Evolutionary conservation across 1,140 invertebrate genomes (phyloP).

Genomic region (Centruroides vittatus): DNA sequence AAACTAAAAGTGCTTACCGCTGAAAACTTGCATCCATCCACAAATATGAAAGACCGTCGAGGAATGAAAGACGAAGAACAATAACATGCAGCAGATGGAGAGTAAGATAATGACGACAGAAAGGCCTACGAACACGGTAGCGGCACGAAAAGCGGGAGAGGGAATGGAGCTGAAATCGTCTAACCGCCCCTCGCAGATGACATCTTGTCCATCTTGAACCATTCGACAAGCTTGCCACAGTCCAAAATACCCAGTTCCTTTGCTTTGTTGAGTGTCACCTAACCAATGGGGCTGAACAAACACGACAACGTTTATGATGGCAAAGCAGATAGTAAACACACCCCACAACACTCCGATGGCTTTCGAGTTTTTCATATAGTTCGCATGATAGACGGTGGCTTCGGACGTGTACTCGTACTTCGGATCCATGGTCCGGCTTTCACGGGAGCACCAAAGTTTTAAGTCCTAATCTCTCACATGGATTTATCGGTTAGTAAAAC

Average conservation of each 20-base stretch:
- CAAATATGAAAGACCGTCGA: slow-evolving; percentile 85
- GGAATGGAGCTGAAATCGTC: slow-evolving; percentile 59
- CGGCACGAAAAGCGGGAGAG: slow-evolving; percentile 56
- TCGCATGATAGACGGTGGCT: slow-evolving; percentile 51
- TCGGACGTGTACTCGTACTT: slow-evolving; percentile 16
- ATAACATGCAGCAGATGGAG: slow-evolving; percentile 70
- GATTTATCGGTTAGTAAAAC: no score
- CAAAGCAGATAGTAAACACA: slow-evolving; percentile 88
- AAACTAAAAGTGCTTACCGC: slow-evolving; percentile 47
- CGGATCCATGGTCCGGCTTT: slow-evolving; percentile 1
- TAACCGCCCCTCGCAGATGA: slow-evolving; percentile 62
- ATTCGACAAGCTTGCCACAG: slow-evolving; percentile 70
- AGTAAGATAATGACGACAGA: slow-evolving; percentile 69
- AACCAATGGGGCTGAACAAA: slow-evolving; percentile 94
- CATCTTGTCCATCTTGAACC: slow-evolving; percentile 27
- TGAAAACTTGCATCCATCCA: slow-evolving; percentile 82
- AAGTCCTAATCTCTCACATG: no score
- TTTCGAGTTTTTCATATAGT: slow-evolving; percentile 87
- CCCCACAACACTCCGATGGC: slow-evolving; percentile 94
- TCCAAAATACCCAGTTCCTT: slow-evolving; percentile 77
- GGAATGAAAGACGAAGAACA: slow-evolving; percentile 89
- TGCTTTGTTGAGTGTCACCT: slow-evolving; percentile 55
- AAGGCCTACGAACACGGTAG: slow-evolving; percentile 74
- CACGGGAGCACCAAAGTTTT: no score
- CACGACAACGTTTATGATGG: slow-evolving; percentile 84